phyloP scores from a whole-genome alignment of 2,797 vertebrate species.

The Mastacembelus armatus region DNA sequence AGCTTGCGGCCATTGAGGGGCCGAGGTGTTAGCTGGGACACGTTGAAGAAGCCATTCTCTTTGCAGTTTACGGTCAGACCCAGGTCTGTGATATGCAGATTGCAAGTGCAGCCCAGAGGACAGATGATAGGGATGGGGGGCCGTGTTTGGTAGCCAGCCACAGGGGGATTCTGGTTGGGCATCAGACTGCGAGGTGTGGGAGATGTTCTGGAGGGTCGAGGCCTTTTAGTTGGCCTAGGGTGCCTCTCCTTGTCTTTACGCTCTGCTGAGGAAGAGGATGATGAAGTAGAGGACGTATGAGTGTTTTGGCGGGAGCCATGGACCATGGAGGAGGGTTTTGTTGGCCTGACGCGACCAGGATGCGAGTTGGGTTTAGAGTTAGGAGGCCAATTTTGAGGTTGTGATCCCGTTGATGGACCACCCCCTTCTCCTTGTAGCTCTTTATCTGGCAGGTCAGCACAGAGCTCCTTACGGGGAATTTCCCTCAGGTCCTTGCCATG shows the following conservation, averaged over 20 bases:
- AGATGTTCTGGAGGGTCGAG: slow-evolving; percentile 87
- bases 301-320: slow-evolving; percentile 93
- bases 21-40: slow-evolving; percentile 93
- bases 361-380: slow-evolving; percentile 73
- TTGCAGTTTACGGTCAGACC: slow-evolving; percentile 98
- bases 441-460: slow-evolving; percentile 82
- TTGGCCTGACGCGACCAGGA: slow-evolving; percentile 78
- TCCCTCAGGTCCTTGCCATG: slow-evolving; percentile 98
- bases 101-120: slow-evolving; percentile 93
- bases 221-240: slow-evolving; percentile 83
- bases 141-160: slow-evolving; percentile 86
- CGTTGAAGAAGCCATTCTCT: slow-evolving; percentile 91
- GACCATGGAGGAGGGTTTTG: slow-evolving; percentile 91
- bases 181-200: slow-evolving; percentile 90
- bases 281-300: slow-evolving; percentile 86
- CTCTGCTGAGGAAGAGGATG: slow-evolving; percentile 88
- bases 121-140: slow-evolving; percentile 88
- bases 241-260: slow-evolving; percentile 87
- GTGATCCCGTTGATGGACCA: slow-evolving; percentile 58
- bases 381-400: slow-evolving; percentile 74
- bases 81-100: slow-evolving; percentile 91
- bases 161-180: slow-evolving; percentile 88
- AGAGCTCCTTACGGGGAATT: slow-evolving; percentile 95
- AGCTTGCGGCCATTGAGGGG: slow-evolving; percentile 94
- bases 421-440: slow-evolving; percentile 81